Evolutionary conservation across 1,140 invertebrate species (phyloP), one percentile per base, ranked within the genome.

Genomic region (Achroia grisella): DNA sequence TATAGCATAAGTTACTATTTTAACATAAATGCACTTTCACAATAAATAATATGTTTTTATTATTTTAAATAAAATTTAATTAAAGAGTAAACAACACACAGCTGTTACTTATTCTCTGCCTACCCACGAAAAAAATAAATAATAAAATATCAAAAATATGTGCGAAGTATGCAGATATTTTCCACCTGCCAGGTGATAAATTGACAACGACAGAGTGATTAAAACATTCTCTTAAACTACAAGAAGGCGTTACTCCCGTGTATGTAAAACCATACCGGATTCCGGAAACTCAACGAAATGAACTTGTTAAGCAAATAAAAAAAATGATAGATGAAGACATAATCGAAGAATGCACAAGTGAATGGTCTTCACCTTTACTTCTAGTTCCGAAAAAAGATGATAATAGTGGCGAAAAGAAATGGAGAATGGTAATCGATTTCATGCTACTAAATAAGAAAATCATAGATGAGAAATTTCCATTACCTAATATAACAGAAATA

Each of bases 371-470:
- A n/a, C n/a, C n/a, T n/a, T n/a, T 60, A 3, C 14, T 52, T n/a
- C 27, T 55, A 31, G 48, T 55, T 10, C 52, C 48, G 0, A 59
- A 60, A 32, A 52, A 52, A 34, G 32, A 10, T 12, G 41, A 44
- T 41, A 6, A 5, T 23, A 30, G 31, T 11, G 48, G 40, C 8
- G 12, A 48, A 27, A 44, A 33, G 10, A 54, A 60, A 52, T 52
- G 45, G 45, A 23, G 48, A 3, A 14, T 60, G 23, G 52, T 60
- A 10, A 39, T 54, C 9, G 56, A 58, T 28, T 53, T 53, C 17
- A 36, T 47, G 6, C 49, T 53, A 44, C 10, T 54, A 12, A 59
- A 59, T 40, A 40, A 54, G 12, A 43, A 15, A 10, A 50, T 60
- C 23, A 5, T 36, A 41, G 52, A 55, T 34, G 46, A 60, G n/a